Evolutionary conservation across 2,888 invertebrate species (phyloP).

Genomic region (Chymomyza fuscimana): DNA sequence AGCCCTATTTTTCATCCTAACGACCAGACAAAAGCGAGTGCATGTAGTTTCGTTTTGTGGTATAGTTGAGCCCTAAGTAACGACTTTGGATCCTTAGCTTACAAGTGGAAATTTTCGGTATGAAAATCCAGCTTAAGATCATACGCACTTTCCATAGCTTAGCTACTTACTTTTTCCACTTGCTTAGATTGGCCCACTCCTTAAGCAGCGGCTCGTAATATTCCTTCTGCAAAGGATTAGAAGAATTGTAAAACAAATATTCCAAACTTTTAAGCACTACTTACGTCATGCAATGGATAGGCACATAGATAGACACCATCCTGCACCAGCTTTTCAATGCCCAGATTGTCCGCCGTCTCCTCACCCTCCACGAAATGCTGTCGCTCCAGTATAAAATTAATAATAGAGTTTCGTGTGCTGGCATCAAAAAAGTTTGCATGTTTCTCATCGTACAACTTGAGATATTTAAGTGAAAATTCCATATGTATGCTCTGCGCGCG

Average conservation of each 20-base stretch:
- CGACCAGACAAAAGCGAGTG: too few relatives aligned
- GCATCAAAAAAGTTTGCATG: conserved; percentile 86
- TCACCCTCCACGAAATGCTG: conserved; percentile 83
- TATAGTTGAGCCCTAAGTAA: too few relatives aligned
- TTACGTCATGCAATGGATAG: conserved; percentile 89
- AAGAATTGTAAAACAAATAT: background rate
- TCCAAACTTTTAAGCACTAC: conserved; percentile 52
- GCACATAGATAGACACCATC: conserved; percentile 86
- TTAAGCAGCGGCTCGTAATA: conserved; percentile 82
- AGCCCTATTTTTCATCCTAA: too few relatives aligned
- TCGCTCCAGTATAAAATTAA: conserved; percentile 88
- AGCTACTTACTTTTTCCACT: conserved; percentile 85
- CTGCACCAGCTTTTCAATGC: conserved; percentile 85
- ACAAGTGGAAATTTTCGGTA: too few relatives aligned
- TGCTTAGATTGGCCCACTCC: conserved; percentile 86
- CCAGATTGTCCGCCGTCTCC: conserved; percentile 80
- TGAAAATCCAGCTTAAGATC: too few relatives aligned
- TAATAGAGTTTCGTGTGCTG: conserved; percentile 84
- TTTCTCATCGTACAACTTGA: conserved; percentile 85
- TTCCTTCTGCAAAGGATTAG: conserved; percentile 79
- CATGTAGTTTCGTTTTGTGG: too few relatives aligned
- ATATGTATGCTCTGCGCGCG: conserved; percentile 84
- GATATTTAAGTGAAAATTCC: conserved; percentile 86
- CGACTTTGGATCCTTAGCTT: too few relatives aligned
- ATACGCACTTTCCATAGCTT: too few relatives aligned